Base-by-base conservation (phyloP, 2,888 invertebrate species). In the Tipula lateralis region DNA sequence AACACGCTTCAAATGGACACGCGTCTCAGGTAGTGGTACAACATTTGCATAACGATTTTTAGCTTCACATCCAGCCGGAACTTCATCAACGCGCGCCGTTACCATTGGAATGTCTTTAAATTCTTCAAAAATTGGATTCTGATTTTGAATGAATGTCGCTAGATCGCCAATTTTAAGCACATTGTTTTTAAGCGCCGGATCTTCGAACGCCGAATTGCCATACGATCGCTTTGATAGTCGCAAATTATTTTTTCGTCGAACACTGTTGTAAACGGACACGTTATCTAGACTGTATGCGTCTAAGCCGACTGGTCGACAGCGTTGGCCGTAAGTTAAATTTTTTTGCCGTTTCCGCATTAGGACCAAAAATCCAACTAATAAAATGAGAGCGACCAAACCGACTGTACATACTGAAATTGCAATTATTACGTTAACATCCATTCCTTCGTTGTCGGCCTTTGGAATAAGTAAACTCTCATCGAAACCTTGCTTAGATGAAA, bases 261-360 rank as follows among this genome's bases (percentile, higher is more conserved):
- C 94, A 87, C 94, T 94, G 87, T 94, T 94, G 88, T 93, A 93
- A 4, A 96, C 95, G 5, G 97, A 96, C 30, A 96, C 95, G 89
- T 96, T 97, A 91, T 97, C 97, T 89, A 97, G 91, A 87, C 96
- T 96, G 90, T 97, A 97, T 12, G 96, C 96, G 88, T 97, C 97
- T 87, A 97, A 90, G 24, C 96, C 95, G 0, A 97, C 96, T 0
- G 97, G 97, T 0, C 95, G 95, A 88, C 97, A 97, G 85, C 96
- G 93, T 90, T 96, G 96, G 0, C 96, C 96, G 88, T 96, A 96
- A 87, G 94, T 94, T 87, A 95, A 94, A 16, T 95, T 93, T 86
- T 95, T 94, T 85, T 96, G 95, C 5, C 96, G 93, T 87, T 96
- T 95, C 84, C 95, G 93, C 90, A 96, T 95, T 66, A 97, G 92